Evolutionary conservation across 2,113 vertebrate species (phyloP).

Genomic region (Pelecanus crispus): DNA sequence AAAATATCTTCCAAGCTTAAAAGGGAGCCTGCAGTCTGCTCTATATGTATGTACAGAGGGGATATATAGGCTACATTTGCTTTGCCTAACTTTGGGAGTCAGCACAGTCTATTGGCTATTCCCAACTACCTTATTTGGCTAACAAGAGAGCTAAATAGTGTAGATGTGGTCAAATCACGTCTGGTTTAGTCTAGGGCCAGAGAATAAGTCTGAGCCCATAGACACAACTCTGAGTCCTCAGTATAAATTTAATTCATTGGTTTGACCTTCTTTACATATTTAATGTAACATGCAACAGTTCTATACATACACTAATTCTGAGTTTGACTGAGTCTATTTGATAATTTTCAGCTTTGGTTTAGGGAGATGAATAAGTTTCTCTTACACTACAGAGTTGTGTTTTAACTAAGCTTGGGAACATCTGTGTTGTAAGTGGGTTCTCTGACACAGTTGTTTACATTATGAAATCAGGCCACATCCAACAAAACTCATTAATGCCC

Average conservation of each 20-base stretch:
- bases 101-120: background rate
- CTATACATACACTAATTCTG: background rate
- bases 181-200: background rate
- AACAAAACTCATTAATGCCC: background rate
- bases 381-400: background rate
- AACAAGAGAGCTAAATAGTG: background rate
- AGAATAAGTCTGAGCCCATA: background rate
- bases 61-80: background rate
- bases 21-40: background rate
- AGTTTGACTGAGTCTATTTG: background rate
- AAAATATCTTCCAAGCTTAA: background rate
- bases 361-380: background rate
- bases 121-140: background rate
- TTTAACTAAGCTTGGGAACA: background rate
- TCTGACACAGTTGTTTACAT: background rate
- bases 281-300: background rate
- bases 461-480: background rate
- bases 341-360: background rate
- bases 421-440: background rate
- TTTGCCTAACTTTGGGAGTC: background rate
- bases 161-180: background rate
- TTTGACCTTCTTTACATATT: background rate
- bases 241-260: background rate
- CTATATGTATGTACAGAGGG: background rate
- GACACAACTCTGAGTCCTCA: background rate